Evolutionary conservation across 2,113 vertebrate species (phyloP).

Genomic region (Triplophysa siluroides): DNA sequence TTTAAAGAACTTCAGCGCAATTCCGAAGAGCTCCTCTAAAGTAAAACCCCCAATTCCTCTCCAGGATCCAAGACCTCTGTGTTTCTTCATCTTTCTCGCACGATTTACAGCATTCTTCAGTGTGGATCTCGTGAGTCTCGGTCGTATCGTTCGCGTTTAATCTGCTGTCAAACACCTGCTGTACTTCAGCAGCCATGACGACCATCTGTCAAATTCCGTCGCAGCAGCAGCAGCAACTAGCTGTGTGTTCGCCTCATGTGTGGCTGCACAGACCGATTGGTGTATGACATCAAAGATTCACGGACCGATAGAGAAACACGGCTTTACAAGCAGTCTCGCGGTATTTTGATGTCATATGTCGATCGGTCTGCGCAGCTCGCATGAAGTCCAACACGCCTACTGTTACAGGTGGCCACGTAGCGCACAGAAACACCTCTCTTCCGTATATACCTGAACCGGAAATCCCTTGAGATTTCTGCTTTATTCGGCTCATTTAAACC

Average conservation of each 20-base stretch:
- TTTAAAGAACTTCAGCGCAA: conserved; percentile 93
- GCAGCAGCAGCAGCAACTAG: not conserved
- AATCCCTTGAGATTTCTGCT: conserved; percentile 41
- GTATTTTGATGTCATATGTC: not conserved
- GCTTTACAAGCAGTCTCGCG: no score
- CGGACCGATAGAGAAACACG: no score
- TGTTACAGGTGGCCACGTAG: conserved; percentile 52
- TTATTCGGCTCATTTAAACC: not conserved
- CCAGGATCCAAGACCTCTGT: conserved; percentile 57
- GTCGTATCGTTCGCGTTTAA: not conserved
- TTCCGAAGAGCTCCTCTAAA: conserved; percentile 84
- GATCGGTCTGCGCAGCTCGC: no score
- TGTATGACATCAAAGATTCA: no score
- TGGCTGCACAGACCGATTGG: no score
- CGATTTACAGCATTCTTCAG: conserved; percentile 2
- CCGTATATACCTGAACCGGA: conserved; percentile 46
- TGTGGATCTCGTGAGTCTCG: not conserved
- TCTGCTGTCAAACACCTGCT: conserved; percentile 22
- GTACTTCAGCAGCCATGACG: conserved; percentile 19
- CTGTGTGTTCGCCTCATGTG: no score
- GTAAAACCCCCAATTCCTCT: conserved; percentile 91
- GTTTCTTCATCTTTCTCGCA: not conserved
- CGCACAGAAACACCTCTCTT: conserved; percentile 35
- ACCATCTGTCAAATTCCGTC: not conserved
- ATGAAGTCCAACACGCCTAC: not conserved